Evolutionary conservation across 2,797 vertebrate species (phyloP).

Genomic region (Pipistrellus pipistrellus): DNA sequence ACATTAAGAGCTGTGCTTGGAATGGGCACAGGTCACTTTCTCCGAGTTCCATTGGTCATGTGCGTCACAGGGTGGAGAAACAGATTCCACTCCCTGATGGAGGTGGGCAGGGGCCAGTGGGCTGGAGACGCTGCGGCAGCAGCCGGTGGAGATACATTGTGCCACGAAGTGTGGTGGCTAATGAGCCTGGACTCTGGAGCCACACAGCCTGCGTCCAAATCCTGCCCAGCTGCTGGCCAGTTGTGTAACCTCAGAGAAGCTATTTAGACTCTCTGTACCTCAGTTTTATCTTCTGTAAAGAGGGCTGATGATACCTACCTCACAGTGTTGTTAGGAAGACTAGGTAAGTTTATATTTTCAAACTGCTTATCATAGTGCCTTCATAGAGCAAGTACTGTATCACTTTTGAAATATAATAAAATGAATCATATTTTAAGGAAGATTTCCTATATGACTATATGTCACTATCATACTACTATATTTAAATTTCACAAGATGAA

Average conservation of each 20-base stretch:
- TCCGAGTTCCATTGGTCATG: neutral
- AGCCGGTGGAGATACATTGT: neutral
- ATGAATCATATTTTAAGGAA: constrained; percentile 13
- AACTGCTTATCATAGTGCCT: neutral
- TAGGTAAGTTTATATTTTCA: neutral
- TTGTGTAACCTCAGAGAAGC: neutral
- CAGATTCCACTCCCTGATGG: neutral
- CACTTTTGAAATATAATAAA: constrained; percentile 36
- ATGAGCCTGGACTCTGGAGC: neutral
- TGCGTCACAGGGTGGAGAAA: neutral
- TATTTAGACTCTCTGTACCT: neutral
- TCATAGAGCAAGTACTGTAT: neutral
- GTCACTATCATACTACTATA: constrained; percentile 8
- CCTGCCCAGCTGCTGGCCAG: neutral
- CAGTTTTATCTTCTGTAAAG: constrained; percentile 21
- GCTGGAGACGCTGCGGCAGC: neutral
- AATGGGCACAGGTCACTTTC: neutral
- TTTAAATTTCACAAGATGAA: constrained; percentile 56
- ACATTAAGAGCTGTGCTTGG: neutral
- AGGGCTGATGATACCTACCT: neutral
- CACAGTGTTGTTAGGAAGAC: constrained; percentile 9
- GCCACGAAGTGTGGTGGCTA: neutral
- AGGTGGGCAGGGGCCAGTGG: neutral
- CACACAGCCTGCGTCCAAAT: neutral
- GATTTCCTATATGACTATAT: neutral